Evolutionary conservation across 2,113 vertebrate genomes (phyloP).

Genomic region (Heterotis niloticus): DNA sequence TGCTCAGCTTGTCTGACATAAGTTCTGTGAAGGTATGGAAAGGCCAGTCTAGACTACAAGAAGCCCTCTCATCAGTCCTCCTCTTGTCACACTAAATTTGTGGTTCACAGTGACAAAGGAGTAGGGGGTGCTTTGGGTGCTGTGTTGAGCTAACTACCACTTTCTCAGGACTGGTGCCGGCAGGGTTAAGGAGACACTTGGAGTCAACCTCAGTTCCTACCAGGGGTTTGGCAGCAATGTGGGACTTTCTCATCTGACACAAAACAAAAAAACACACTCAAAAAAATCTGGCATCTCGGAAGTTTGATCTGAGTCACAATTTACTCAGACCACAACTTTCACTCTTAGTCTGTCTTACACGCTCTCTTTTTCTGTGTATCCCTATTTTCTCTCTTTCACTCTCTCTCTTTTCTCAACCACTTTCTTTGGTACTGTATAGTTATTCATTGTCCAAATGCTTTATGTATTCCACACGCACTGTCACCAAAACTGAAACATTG

Average conservation of each 20-base stretch:
- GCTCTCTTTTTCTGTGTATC: slow-evolving; percentile 8
- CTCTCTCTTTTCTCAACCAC: not conserved
- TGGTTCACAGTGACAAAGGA: too few relatives aligned
- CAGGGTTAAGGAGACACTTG: not conserved
- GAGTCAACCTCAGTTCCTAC: not conserved
- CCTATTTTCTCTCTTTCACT: slow-evolving; percentile 21
- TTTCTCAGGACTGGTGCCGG: not conserved
- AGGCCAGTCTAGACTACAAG: too few relatives aligned
- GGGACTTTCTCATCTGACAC: slow-evolving; percentile 13
- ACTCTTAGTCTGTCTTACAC: not conserved
- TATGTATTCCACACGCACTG: not conserved
- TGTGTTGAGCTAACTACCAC: not conserved
- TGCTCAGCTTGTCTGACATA: too few relatives aligned
- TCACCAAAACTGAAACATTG: too few relatives aligned
- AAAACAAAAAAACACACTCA: slow-evolving; percentile 1
- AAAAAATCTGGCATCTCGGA: slow-evolving; percentile 5
- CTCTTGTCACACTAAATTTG: too few relatives aligned
- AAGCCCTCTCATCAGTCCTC: too few relatives aligned
- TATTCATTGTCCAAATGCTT: not conserved
- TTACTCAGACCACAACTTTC: not conserved
- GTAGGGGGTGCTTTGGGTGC: too few relatives aligned
- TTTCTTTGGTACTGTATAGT: not conserved
- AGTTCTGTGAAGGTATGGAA: too few relatives aligned
- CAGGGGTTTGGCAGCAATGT: not conserved
- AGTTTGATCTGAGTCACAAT: not conserved